phyloP scores from a whole-genome alignment of 2,113 vertebrate genomes.

The Brachyistius frenatus region DNA sequence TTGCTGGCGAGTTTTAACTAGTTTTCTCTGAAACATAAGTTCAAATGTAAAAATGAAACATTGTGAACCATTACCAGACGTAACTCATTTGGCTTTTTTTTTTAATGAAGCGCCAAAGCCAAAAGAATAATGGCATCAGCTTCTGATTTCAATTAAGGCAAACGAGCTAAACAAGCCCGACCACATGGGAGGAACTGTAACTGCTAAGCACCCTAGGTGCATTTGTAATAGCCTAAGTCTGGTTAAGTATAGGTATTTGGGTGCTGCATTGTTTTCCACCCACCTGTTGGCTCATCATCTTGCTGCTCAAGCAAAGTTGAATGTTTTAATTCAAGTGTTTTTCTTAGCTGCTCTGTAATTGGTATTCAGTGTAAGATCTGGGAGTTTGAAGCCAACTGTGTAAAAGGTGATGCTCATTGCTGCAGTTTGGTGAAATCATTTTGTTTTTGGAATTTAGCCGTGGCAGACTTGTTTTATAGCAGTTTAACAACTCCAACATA shows the following conservation, averaged over 20 bases:
- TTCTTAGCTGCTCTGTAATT: background rate
- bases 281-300: background rate
- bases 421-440: background rate
- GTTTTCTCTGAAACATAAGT: too few species aligned
- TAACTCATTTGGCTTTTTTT: too few species aligned
- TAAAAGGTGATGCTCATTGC: background rate
- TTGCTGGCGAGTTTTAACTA: too few species aligned
- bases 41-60: too few species aligned
- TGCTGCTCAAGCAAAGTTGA: background rate
- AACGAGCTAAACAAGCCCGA: constrained; percentile 6
- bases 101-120: too few species aligned
- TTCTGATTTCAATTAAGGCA: background rate
- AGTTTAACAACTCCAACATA: background rate
- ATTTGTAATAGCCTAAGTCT: background rate
- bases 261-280: background rate
- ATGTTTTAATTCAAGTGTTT: background rate
- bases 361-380: background rate
- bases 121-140: background rate
- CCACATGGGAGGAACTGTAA: too few species aligned
- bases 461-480: background rate
- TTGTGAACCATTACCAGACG: too few species aligned
- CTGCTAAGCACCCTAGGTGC: too few species aligned
- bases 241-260: background rate
- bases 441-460: background rate
- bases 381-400: background rate